Base-by-base conservation (phyloP, 2,113 vertebrate species). In the Dunckerocampus dactyliophorus region DNA sequence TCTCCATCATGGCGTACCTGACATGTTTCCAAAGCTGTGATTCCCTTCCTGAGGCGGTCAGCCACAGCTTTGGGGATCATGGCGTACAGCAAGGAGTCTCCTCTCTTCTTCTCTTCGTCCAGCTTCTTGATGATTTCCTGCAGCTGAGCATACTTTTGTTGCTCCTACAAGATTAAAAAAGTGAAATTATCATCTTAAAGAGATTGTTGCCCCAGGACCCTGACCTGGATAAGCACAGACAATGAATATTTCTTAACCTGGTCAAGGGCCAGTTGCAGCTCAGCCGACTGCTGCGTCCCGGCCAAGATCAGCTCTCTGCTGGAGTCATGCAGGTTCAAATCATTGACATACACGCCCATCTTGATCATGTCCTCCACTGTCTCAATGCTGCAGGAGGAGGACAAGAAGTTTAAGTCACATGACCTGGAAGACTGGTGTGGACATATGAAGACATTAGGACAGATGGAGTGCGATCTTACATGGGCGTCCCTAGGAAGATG, bases 301-400 rank as follows among this genome's bases (percentile, higher is more conserved):
- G 87, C 88, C 64, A 91, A 65, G 64, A 91, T 91, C 52, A 90
- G 84, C 84, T 91, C 89, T 75, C 87, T 77, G 72, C 89, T 92
- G 19, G 89, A 91, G 77, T 92, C 88, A 2, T 91, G 89, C 34
- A 90, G 80, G 77, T 91, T 91, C 66, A 91, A 68, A 16, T 91
- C 83, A 1, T 91, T 92, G 49, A 89, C 88, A 12, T 90, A 90
- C 20, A 91, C 90, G 0, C 86, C 87, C 89, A 91, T 91, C 72
- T 90, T 92, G 59, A 91, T 90, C 89, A 91, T 91, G 81, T 90
- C 85, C 75, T 89, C 88, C 75, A 88, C 89, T 0, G 89, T 91
- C 78, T 91, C 89, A 22, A 89, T 91, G 13, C 89, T 88, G 71
- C 34, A 63, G n/a, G 16, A 19, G 22, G 9, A 47, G 51, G 1